Base-by-base conservation (phyloP, 2,113 vertebrate species). In the Malaclemys terrapin region DNA sequence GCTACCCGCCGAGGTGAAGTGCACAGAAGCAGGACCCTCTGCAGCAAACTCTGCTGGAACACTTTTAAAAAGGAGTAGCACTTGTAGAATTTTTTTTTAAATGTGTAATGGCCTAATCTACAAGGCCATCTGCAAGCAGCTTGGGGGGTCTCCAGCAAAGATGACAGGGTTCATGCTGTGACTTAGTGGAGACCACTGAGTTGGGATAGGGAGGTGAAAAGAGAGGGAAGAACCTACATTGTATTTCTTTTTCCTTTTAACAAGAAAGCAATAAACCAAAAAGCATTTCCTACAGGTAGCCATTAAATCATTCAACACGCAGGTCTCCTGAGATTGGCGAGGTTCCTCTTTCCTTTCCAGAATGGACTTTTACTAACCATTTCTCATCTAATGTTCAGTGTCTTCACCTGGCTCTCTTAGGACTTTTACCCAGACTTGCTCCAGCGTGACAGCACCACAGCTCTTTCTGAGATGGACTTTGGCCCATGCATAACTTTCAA, bases 261-360 rank as follows among this genome's bases (percentile, higher is more conserved):
- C 93, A 85, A 86, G 82, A 90, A 94, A 97, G 96, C 96, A 97
- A 98, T 98, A 98, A 98, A 98, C 97, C 96, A 97, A 94, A 98
- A 98, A 95, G 96, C 94, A 98, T 98, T 99, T 99, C 98, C 98
- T 98, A 97, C 91, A 98, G 98, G 98, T 98, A 98, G 97, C 98
- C 97, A 97, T 98, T 98, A 98, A 99, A 99, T 99, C 98, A 98
- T 98, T 98, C 98, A 97, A 65, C 98, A 96, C 94, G 2, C 88
- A 11, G 78, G 89, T 96, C 98, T 95, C 96, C 9, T 0, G 95
- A 95, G 98, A 97, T 84, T 49, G 20, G 22, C 91, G 80, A 19
- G 79, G 97, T 53, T 98, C 98, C 97, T 98, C 98, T 98, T 96
- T 97, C 97, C 96, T 97, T 97, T 97, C 94, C 97, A 98, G 96